phyloP scores from a whole-genome alignment of 2,888 invertebrate genomes.

The Anorthoa munda region DNA sequence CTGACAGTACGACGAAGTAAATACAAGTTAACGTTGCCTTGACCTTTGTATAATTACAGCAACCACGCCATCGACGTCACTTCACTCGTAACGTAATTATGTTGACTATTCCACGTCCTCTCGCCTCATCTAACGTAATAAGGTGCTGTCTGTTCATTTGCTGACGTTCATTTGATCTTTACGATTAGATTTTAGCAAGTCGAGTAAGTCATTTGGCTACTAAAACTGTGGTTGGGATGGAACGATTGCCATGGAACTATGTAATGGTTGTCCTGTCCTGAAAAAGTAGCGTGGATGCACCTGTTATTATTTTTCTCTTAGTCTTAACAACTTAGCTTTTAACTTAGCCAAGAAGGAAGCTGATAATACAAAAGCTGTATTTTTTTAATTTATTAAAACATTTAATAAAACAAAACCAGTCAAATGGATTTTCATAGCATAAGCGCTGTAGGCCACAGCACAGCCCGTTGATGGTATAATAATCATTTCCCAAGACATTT shows the following conservation, averaged over 20 bases:
- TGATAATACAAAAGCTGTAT: background rate
- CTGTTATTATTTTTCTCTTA: no score
- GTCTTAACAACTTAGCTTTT: no score
- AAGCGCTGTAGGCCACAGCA: no score
- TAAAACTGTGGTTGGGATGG: no score
- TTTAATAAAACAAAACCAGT: background rate
- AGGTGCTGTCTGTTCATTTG: background rate
- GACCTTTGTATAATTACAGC: slow-evolving; percentile 51
- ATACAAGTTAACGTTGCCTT: slow-evolving; percentile 50
- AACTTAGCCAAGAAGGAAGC: no score
- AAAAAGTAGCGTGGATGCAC: background rate
- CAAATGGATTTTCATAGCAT: background rate
- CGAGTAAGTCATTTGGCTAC: background rate
- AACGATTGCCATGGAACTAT: no score
- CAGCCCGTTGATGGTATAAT: background rate
- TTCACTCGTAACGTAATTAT: slow-evolving; percentile 28
- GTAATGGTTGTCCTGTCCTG: background rate
- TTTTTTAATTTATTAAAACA: no score
- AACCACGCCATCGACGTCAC: slow-evolving; percentile 51
- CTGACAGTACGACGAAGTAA: slow-evolving; percentile 11
- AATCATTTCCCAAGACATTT: slow-evolving; percentile 36
- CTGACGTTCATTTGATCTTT: background rate
- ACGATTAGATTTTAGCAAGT: background rate
- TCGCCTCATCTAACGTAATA: slow-evolving; percentile 15
- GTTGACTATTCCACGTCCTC: slow-evolving; percentile 18